Evolutionary conservation across 92 coral and sea anemone genomes (phyloP).

Genomic region (Bergia puertoricense): DNA sequence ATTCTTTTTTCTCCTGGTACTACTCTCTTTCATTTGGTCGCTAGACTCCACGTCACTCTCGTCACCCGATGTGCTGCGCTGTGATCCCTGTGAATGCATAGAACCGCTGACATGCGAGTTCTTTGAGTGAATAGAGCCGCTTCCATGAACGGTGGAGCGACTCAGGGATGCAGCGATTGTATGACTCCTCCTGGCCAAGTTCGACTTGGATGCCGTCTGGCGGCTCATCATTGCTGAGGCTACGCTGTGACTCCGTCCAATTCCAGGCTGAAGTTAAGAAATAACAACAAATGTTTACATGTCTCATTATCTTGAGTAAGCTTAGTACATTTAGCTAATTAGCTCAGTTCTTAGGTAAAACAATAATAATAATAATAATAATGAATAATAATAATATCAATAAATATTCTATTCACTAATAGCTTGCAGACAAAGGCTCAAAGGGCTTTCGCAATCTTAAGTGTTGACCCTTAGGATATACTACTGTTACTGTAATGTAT

Average conservation of each 20-base stretch:
- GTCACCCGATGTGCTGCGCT: constrained; percentile 75
- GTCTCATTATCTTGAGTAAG: background rate
- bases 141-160: constrained; percentile 45
- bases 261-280: constrained; percentile 52
- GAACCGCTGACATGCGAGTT: background rate
- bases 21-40: constrained; percentile 41
- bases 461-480: too few relatives aligned
- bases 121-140: constrained; percentile 30
- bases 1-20: constrained; percentile 39
- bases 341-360: too few relatives aligned
- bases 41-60: constrained; percentile 56
- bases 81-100: constrained; percentile 54
- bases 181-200: constrained; percentile 58
- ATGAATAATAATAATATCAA: too few relatives aligned
- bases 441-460: too few relatives aligned
- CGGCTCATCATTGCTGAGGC: constrained; percentile 57
- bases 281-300: background rate
- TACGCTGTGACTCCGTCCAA: constrained; percentile 62
- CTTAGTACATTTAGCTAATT: too few relatives aligned
- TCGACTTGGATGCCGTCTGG: constrained; percentile 49
- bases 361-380: too few relatives aligned
- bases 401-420: too few relatives aligned
- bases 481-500: too few relatives aligned
- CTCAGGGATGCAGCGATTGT: constrained; percentile 54
- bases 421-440: too few relatives aligned